These are phyloP conservation scores for Antennarius maculatus DNA, from an alignment of 2,797 vertebrate genomes.

Conservation along the genomic window DNA sequence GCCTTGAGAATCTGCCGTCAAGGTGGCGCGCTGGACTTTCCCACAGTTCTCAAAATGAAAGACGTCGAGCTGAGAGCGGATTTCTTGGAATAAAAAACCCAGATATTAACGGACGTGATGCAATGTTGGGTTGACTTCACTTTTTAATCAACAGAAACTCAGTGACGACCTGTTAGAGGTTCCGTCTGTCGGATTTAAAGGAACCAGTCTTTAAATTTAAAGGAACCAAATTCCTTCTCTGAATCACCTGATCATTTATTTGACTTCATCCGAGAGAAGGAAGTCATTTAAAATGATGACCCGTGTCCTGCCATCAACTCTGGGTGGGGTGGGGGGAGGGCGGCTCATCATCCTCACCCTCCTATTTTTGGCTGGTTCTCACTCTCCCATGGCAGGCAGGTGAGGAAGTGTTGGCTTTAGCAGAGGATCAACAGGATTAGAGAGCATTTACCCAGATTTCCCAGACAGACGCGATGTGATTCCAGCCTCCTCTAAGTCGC, in stretches of 20 bases:
- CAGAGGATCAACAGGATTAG: slow-evolving; percentile 78
- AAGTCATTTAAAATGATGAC: slow-evolving; percentile 14
- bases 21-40: not conserved
- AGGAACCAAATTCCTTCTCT: not conserved
- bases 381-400: slow-evolving; percentile 77
- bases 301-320: not conserved
- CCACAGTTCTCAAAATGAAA: not conserved
- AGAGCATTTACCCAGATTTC: slow-evolving; percentile 79
- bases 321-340: too few relatives aligned
- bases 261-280: slow-evolving; percentile 13
- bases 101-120: not conserved
- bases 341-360: slow-evolving; percentile 38
- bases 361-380: slow-evolving; percentile 56
- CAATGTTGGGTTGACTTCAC: not conserved
- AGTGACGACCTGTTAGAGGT: not conserved
- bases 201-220: not conserved
- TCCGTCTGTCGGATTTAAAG: too few relatives aligned
- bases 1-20: not conserved
- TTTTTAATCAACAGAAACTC: not conserved
- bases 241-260: slow-evolving; percentile 1
- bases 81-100: not conserved
- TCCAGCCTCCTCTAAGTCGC: slow-evolving; percentile 67
- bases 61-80: not conserved
- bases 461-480: slow-evolving; percentile 76
- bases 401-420: slow-evolving; percentile 82